These are phyloP conservation scores for Dicycla oo DNA, from an alignment of 2,888 invertebrate genomes.

Conservation along the genomic window DNA sequence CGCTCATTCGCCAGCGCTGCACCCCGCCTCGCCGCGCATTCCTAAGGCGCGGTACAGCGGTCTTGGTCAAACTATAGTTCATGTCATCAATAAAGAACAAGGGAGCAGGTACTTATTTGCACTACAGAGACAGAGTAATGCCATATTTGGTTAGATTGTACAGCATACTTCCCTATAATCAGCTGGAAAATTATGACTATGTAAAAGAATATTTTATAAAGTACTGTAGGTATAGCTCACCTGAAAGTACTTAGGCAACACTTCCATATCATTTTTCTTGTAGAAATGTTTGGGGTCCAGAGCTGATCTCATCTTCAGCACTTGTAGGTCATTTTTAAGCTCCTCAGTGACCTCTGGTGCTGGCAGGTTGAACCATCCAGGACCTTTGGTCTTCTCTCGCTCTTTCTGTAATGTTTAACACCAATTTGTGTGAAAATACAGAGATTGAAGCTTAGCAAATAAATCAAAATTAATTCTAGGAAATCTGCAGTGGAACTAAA, in stretches of 20 bases:
- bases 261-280: constrained; percentile 97
- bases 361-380: constrained; percentile 96
- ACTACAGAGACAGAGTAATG: not conserved
- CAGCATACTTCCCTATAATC: not conserved
- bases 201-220: not conserved
- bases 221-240: constrained; percentile 87
- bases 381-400: constrained; percentile 95
- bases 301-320: constrained; percentile 97
- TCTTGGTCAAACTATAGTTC: no score
- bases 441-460: not conserved
- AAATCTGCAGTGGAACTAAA: not conserved
- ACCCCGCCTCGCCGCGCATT: no score
- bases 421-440: not conserved
- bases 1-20: no score
- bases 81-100: not conserved
- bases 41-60: no score
- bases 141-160: not conserved
- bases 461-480: not conserved
- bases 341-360: constrained; percentile 97
- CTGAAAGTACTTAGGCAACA: constrained; percentile 98
- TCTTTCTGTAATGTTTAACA: constrained; percentile 90
- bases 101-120: no score
- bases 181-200: not conserved
- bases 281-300: constrained; percentile 98
- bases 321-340: constrained; percentile 95